A percentile compares a stretch with the other conserved stretches of the same genome.
Evolutionary conservation across 1,140 invertebrate genomes (phyloP).

Genomic region (Macrobrachium rosenbergii): DNA sequence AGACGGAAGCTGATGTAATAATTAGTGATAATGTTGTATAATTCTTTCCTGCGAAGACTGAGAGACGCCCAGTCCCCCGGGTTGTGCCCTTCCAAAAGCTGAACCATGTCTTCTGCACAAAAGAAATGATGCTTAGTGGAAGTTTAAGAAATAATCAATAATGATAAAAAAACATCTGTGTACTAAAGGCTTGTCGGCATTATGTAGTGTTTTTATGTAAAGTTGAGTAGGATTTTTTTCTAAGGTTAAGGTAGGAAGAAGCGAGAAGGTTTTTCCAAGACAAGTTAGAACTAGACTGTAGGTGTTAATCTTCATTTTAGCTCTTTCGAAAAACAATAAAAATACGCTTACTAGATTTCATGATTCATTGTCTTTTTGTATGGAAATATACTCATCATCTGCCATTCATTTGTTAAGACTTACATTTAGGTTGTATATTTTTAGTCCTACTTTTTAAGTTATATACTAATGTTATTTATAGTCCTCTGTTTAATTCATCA

Average conservation of each 20-base stretch:
- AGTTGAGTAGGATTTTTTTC: slow-evolving; percentile 58
- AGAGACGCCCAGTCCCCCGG: too few relatives aligned
- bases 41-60: too few relatives aligned
- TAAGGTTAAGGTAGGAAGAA: slow-evolving; percentile 56
- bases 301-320: slow-evolving; percentile 52
- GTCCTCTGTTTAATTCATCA: background rate
- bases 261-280: slow-evolving; percentile 44
- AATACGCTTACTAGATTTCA: slow-evolving; percentile 62
- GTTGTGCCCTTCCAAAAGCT: slow-evolving; percentile 14
- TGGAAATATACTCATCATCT: slow-evolving; percentile 41
- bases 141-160: too few relatives aligned
- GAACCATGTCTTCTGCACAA: slow-evolving; percentile 49
- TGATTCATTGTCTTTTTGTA: slow-evolving; percentile 44
- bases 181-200: slow-evolving; percentile 62
- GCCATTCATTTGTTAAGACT: slow-evolving; percentile 54
- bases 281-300: slow-evolving; percentile 53
- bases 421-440: slow-evolving; percentile 56
- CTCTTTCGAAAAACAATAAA: slow-evolving; percentile 62
- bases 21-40: too few relatives aligned
- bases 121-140: background rate
- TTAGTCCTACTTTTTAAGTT: slow-evolving; percentile 61
- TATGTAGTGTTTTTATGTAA: slow-evolving; percentile 61
- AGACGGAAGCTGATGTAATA: too few relatives aligned
- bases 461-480: slow-evolving; percentile 61
- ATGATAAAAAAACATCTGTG: slow-evolving; percentile 38